Evolutionary conservation across 2,113 vertebrate genomes (phyloP).

Genomic region (Mesitornis unicolor): DNA sequence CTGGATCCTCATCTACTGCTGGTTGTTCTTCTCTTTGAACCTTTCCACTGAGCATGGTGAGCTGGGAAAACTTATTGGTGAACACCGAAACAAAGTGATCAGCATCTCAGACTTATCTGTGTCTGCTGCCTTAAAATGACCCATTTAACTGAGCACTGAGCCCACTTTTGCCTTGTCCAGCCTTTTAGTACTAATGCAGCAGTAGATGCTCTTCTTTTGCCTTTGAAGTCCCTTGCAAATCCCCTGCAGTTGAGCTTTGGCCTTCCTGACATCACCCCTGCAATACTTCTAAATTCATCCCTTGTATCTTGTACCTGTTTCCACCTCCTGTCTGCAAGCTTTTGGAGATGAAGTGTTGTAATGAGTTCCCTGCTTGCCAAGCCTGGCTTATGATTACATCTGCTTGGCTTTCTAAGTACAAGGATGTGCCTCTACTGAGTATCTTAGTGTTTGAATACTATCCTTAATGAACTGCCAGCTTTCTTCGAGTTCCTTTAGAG

Average conservation of each 20-base stretch:
- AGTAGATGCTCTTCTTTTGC: neutral
- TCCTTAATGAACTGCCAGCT: neutral
- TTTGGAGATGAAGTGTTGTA: neutral
- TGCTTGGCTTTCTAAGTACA: neutral
- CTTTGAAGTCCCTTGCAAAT: neutral
- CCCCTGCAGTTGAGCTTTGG: neutral
- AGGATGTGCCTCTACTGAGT: neutral
- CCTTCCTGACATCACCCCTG: neutral
- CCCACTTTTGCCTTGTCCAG: neutral
- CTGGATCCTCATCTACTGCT: neutral
- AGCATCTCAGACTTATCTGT: neutral
- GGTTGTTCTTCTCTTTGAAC: neutral
- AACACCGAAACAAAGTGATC: neutral
- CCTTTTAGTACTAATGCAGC: neutral
- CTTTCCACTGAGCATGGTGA: neutral
- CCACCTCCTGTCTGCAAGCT: neutral
- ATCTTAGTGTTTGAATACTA: neutral
- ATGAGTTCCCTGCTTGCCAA: neutral
- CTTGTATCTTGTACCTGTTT: neutral
- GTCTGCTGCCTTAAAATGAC: neutral
- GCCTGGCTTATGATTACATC: neutral
- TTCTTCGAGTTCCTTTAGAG: neutral
- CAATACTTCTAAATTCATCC: neutral
- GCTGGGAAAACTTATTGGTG: neutral
- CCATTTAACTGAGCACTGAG: neutral